These are phyloP conservation scores for Salmo trutta DNA, from an alignment of 2,797 vertebrate genomes.

Conservation along the genomic window DNA sequence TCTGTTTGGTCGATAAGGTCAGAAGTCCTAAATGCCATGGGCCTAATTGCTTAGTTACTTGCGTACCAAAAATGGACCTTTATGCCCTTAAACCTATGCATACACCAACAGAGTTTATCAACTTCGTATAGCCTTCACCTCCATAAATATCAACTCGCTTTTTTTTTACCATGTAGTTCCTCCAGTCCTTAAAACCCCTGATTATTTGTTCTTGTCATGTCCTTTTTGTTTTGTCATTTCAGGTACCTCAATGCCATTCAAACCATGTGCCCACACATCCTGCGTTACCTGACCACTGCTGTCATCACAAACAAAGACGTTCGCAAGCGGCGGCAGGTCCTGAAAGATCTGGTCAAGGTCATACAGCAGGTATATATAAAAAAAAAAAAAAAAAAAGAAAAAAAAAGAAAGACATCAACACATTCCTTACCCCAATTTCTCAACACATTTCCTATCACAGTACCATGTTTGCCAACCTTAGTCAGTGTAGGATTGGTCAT, in stretches of 20 bases:
- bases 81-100: background rate
- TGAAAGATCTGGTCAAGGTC: constrained; percentile 97
- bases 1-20: constrained; percentile 46
- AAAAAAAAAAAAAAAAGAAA: too few relatives aligned
- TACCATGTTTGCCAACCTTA: background rate
- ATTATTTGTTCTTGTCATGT: constrained; percentile 33
- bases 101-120: background rate
- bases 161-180: background rate
- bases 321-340: constrained; percentile 87
- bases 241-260: constrained; percentile 93
- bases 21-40: constrained; percentile 60
- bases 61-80: background rate
- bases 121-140: background rate
- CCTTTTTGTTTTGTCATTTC: constrained; percentile 45
- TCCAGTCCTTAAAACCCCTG: background rate
- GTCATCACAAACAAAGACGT: constrained; percentile 98
- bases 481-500: background rate
- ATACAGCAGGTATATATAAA: constrained; percentile 97
- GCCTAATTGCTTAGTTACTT: constrained; percentile 5
- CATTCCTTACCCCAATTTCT: constrained; percentile 3
- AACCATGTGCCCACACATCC: constrained; percentile 96
- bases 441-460: background rate
- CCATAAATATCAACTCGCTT: too few relatives aligned
- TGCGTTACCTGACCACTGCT: constrained; percentile 92
- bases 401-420: too few relatives aligned